These are phyloP conservation scores for Glossosoma conforme DNA, from an alignment of 1,140 invertebrate genomes.

Conservation along the genomic window DNA sequence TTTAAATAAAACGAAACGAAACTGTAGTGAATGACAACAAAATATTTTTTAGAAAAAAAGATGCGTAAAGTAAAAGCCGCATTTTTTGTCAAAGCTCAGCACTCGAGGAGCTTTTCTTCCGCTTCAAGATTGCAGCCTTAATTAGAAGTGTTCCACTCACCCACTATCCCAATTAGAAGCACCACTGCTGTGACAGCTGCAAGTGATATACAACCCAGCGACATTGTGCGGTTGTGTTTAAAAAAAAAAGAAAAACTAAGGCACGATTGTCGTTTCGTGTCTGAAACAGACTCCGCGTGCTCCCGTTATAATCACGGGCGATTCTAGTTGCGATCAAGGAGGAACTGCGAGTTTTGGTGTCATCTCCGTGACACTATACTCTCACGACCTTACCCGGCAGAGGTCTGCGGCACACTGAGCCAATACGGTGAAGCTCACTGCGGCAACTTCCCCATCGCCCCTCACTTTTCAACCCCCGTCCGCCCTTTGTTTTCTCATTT, in stretches of 20 bases:
- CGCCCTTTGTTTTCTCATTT: too few species aligned
- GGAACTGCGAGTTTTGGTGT: background rate
- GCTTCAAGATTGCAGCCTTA: too few species aligned
- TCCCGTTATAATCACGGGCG: background rate
- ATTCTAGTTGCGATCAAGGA: background rate
- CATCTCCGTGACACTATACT: background rate
- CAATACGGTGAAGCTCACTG: background rate
- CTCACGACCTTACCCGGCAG: background rate
- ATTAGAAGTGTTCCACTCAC: too few species aligned
- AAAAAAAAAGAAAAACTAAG: slow-evolving; percentile 11
- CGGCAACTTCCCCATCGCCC: background rate
- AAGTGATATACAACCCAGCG: slow-evolving; percentile 7
- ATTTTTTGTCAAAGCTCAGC: too few species aligned
- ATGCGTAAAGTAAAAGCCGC: too few species aligned
- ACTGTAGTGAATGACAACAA: too few species aligned
- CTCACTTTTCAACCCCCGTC: background rate
- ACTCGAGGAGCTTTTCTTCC: too few species aligned
- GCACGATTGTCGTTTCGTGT: slow-evolving; percentile 8
- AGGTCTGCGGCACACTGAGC: background rate
- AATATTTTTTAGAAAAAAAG: too few species aligned
- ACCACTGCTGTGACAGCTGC: slow-evolving; percentile 2
- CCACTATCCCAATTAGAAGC: slow-evolving; percentile 12
- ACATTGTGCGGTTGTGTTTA: slow-evolving; percentile 4
- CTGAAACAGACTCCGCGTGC: background rate
- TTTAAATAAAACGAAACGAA: too few species aligned